Evolutionary conservation across 1,140 invertebrate genomes (phyloP).

Genomic region (Schlechtendalia chinensis): DNA sequence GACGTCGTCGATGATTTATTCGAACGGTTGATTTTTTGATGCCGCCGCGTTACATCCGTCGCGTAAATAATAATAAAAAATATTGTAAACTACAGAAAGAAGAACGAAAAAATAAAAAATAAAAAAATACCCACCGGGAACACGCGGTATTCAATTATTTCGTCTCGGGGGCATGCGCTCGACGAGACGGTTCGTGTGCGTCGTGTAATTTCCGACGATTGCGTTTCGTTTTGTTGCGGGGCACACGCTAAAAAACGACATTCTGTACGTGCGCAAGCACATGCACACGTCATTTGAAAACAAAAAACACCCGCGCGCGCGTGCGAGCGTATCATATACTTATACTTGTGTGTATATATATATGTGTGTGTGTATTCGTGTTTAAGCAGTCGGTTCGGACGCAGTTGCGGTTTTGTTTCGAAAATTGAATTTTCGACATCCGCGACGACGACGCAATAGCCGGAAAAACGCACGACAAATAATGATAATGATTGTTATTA

Average conservation of each 20-base stretch:
- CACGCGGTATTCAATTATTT: neutral
- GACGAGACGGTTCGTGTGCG: neutral
- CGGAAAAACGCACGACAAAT: neutral
- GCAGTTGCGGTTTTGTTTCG: slow-evolving; percentile 8
- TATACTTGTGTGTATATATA: too few species aligned
- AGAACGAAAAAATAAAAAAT: neutral
- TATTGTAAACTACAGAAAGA: neutral
- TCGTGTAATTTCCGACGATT: neutral
- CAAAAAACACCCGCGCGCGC: neutral
- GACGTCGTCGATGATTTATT: slow-evolving; percentile 28
- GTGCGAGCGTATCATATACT: neutral
- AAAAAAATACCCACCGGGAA: too few species aligned
- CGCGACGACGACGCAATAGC: neutral
- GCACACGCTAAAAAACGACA: neutral
- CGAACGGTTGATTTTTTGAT: slow-evolving; percentile 19
- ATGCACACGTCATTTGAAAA: neutral
- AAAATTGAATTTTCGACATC: slow-evolving; percentile 11
- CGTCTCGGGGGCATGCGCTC: neutral
- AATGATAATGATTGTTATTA: neutral
- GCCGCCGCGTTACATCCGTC: slow-evolving; percentile 1
- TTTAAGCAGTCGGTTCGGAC: neutral
- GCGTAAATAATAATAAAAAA: neutral
- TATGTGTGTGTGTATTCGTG: neutral
- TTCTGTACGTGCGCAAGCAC: neutral
- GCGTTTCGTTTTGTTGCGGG: neutral